Evolutionary conservation across 2,113 vertebrate genomes (phyloP).

Genomic region (Petromus typicus): DNA sequence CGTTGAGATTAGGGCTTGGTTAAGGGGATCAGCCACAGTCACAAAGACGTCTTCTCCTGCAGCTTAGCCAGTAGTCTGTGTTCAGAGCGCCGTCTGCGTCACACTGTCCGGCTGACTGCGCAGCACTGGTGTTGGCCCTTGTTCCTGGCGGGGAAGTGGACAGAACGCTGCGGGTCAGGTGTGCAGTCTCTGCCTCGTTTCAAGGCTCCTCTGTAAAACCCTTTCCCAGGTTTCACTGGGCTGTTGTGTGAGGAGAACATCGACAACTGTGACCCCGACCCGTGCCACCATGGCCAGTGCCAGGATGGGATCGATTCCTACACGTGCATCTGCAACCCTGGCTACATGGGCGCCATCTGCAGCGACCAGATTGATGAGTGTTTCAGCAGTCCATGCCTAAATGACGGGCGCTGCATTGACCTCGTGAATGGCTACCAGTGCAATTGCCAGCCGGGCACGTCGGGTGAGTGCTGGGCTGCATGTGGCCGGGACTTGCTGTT

Average conservation of each 20-base stretch:
- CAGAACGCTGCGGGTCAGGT: not conserved
- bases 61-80: not conserved
- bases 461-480: conserved; percentile 82
- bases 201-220: not conserved
- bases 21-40: not conserved
- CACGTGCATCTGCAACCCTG: conserved; percentile 91
- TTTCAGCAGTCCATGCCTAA: conserved; percentile 94
- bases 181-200: not conserved
- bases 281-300: conserved; percentile 94
- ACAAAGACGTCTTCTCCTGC: not conserved
- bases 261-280: conserved; percentile 94
- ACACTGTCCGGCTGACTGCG: not conserved
- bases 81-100: not conserved
- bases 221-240: conserved; percentile 92
- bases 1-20: not conserved
- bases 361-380: conserved; percentile 95
- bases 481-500: not conserved
- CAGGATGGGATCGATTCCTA: conserved; percentile 95
- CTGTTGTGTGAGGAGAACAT: conserved; percentile 92
- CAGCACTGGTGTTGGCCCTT: too few relatives aligned
- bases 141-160: not conserved
- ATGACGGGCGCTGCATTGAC: conserved; percentile 94
- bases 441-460: conserved; percentile 92
- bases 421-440: conserved; percentile 95
- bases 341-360: conserved; percentile 95